phyloP scores from a whole-genome alignment of 2,797 vertebrate genomes.

The Danio kyathit region DNA sequence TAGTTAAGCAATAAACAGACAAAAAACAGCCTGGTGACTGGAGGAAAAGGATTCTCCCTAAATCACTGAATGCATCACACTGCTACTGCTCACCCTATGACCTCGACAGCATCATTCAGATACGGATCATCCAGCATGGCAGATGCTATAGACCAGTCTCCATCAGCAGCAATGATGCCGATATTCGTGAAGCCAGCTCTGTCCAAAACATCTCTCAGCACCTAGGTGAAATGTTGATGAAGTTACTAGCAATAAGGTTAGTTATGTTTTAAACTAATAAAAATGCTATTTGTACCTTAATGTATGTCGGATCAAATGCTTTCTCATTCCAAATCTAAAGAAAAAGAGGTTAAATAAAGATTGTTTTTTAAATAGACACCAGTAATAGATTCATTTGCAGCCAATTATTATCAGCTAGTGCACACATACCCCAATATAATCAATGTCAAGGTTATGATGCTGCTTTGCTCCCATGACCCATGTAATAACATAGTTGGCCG shows the following conservation, averaged over 20 bases:
- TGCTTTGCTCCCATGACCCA: slow-evolving; percentile 94
- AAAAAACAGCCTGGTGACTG: no score
- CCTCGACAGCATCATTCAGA: slow-evolving; percentile 84
- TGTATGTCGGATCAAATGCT: slow-evolving; percentile 85
- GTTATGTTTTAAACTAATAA: background rate
- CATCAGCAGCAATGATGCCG: slow-evolving; percentile 89
- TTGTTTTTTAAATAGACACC: background rate
- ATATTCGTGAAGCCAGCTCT: slow-evolving; percentile 79
- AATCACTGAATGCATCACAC: no score
- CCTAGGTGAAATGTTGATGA: slow-evolving; percentile 67
- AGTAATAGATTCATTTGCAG: background rate
- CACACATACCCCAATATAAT: slow-evolving; percentile 91
- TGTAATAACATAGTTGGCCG: slow-evolving; percentile 87
- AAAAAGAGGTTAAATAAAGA: background rate
- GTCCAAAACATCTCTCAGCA: slow-evolving; percentile 86
- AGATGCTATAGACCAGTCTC: slow-evolving; percentile 82
- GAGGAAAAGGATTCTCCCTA: no score
- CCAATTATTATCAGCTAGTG: background rate
- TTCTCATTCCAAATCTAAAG: slow-evolving; percentile 96
- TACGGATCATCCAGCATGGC: slow-evolving; percentile 81
- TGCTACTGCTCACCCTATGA: slow-evolving; percentile 87
- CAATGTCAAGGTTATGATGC: slow-evolving; percentile 92
- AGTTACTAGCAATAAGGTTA: background rate
- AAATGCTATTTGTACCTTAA: slow-evolving; percentile 83
- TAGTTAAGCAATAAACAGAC: no score